Base-by-base conservation (phyloP, 2,113 vertebrate species). In the Argyrosomus japonicus region DNA sequence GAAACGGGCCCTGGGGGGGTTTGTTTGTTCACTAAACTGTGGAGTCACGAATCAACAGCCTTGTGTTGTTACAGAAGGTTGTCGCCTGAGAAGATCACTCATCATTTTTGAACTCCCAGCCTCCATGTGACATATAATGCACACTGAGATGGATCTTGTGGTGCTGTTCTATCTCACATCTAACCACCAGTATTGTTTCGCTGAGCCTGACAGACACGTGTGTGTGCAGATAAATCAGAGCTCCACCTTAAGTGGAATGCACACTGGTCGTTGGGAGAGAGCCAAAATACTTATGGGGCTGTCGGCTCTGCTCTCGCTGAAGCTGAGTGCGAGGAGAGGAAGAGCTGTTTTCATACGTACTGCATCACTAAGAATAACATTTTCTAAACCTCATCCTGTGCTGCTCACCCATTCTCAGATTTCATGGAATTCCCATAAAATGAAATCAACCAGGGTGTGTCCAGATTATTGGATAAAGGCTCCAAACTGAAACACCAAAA, bases 361-460 rank as follows among this genome's bases (percentile, higher is more conserved):
- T 67, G 71, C 65, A 87, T 87, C 83, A 82, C 69, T 61, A 32
- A 68, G 67, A 81, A 88, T 62, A 87, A 88, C 75, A 84, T 74
- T 80, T 86, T 84, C 54, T 72, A 48, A 88, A 83, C 57, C 85
- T 87, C 82, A 61, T 87, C 76, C 77, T 77, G 51, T 45, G 62
- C 15, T 57, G 62, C 84, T 85, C 87, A 75, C 71, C 65, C 71
- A 43, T 74, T 84, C 85, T 92, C 88, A 57, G 32, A 74, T 93
- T 94, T 87, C 88, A 75, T 61, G 56, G 77, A 89, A 91, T 91
- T 93, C 84, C 82, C 74, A 76, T 81, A 47, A 91, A 90, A 82
- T 92, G 81, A 93, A 92, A 92, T 92, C 87, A 89, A 71, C 65
- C 65, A 32, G 88, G 88, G 87, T 71, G 89, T 88, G 92, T 70